Conservation (phyloP, 2,113 vertebrate genomes). For the Parotia lawesii region DNA sequence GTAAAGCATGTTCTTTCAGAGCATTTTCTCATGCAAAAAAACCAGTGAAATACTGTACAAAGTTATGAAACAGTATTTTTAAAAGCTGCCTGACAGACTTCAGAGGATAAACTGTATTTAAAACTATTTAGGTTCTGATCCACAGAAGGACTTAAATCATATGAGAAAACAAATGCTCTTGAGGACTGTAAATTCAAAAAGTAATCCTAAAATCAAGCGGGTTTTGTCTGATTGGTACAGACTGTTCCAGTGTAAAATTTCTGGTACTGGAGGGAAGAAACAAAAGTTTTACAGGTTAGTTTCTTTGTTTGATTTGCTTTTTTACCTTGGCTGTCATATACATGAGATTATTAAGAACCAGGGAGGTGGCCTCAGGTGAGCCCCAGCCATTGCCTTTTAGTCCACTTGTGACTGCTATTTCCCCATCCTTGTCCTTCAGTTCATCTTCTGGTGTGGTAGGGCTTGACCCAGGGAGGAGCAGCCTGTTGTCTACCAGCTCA, state of each 20-base stretch:
- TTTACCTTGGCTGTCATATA: slow-evolving; percentile 98
- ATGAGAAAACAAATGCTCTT: not conserved
- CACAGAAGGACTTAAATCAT: not conserved
- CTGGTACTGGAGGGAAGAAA: not conserved
- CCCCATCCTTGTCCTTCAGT: slow-evolving; percentile 75
- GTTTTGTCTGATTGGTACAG: not conserved
- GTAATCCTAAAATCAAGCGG: not conserved
- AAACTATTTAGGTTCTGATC: not conserved
- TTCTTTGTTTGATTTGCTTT: not conserved
- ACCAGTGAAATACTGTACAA: not conserved
- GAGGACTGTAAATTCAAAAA: not conserved
- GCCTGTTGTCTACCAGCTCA: slow-evolving; percentile 92
- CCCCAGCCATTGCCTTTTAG: slow-evolving; percentile 97
- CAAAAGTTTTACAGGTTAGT: not conserved
- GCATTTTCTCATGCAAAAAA: not conserved
- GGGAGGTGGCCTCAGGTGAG: slow-evolving; percentile 90
- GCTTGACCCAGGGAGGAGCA: slow-evolving; percentile 89
- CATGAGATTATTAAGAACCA: slow-evolving; percentile 99
- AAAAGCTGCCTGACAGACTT: not conserved
- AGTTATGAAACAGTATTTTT: not conserved
- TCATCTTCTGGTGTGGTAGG: slow-evolving; percentile 93
- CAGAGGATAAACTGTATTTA: not conserved
- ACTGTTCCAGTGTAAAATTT: not conserved
- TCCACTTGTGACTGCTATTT: slow-evolving; percentile 69
- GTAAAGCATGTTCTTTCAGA: not conserved